Evolutionary conservation across 2,888 invertebrate genomes (phyloP), one percentile per base, ranked within the genome.

Genomic region (Drosophila putrida): DNA sequence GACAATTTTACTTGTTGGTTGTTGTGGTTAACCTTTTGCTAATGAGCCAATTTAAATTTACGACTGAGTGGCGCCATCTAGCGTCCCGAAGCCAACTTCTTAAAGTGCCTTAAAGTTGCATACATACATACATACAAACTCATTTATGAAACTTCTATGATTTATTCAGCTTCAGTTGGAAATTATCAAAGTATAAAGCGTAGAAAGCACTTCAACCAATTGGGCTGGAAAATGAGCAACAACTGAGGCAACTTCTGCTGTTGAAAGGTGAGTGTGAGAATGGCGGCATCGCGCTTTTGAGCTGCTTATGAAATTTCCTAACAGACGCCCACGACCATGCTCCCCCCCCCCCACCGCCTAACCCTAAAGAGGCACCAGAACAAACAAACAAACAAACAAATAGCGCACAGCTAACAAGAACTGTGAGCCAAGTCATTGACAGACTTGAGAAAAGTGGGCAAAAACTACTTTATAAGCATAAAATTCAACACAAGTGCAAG

Each of bases 41-140:
- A 83, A 83, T 87, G 88, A 83, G 85, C 85, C 83, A 87, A 83
- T 83, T 83, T 83, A 87, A 82, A 83, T 83, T 78, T 84, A 87
- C 74, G 77, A 41, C 59, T 64, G 35, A 47, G 50, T 72, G 63
- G 57, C 55, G 62, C 44, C 49, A 59, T 57, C 59, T 53, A 72
- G 20, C 49, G 25, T 15, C 6, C 28, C 11, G 20, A 39, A 33
- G n/a, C 9, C 28, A 41, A 4, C 13, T 35, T 49, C 20, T 64
- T 50, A 58, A 74, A 66, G 43, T 6, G n/a, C 27, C 41, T 36
- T 41, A 33, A 47, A 54, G 53, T 44, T 43, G 33, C 33, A 36
- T n/a, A 25, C 10, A 25, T 8, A 38, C 41, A 36, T 43, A 25
- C 33, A 36, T n/a, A 25, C 10, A 25, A 8, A 38, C 41, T n/a